A percentile compares a stretch with the other conserved stretches of the same genome.
Conservation (phyloP, 2,888 invertebrate species). For the Toxonevra muliebris region DNA sequence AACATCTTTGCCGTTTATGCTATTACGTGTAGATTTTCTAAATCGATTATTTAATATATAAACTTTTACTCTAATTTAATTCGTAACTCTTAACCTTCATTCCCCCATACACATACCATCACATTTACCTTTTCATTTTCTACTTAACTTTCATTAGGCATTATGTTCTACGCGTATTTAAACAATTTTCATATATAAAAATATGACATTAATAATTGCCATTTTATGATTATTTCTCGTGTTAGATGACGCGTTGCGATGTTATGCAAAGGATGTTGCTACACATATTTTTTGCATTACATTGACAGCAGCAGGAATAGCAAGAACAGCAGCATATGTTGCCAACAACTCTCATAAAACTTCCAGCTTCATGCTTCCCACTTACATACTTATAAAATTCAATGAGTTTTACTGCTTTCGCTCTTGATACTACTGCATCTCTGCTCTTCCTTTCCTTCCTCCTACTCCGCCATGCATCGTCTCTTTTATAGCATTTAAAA, state of each 20-base stretch:
- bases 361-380: background rate
- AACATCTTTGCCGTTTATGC: no score
- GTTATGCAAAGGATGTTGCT: slow-evolving; percentile 28
- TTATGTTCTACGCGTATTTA: no score
- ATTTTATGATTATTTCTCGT: slow-evolving; percentile 55
- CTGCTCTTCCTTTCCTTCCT: no score
- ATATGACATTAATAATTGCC: slow-evolving; percentile 55
- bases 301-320: slow-evolving; percentile 26
- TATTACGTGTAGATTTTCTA: no score
- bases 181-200: background rate
- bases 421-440: no score
- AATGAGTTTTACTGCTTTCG: no score
- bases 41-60: no score
- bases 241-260: slow-evolving; percentile 4
- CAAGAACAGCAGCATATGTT: slow-evolving; percentile 20
- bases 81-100: no score
- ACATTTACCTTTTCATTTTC: background rate
- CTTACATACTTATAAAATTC: no score
- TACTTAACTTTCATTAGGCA: slow-evolving; percentile 1
- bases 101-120: no score
- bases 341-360: slow-evolving; percentile 28
- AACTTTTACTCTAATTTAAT: no score
- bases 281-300: slow-evolving; percentile 14
- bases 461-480: no score
- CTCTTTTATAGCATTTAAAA: slow-evolving; percentile 30